These are phyloP conservation scores for Pantala flavescens DNA, from an alignment of 1,140 invertebrate species.

Conservation along the genomic window DNA sequence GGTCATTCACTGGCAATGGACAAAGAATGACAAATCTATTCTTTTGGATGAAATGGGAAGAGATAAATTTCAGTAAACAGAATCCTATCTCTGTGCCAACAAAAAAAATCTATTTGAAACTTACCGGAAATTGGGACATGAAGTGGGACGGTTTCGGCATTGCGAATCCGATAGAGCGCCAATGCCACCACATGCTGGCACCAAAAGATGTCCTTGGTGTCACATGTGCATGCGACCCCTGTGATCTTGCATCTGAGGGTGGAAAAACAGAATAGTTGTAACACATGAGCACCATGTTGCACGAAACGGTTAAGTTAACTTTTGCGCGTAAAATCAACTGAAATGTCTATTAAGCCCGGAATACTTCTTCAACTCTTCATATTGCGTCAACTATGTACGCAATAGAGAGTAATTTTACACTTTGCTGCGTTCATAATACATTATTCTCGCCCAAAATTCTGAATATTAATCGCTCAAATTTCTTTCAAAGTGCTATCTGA, in stretches of 20 bases:
- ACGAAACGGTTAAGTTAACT: neutral
- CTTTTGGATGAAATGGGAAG: too few species aligned
- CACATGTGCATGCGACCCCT: constrained; percentile 81
- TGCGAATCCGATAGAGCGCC: constrained; percentile 75
- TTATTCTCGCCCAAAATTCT: neutral
- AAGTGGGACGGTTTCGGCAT: constrained; percentile 65
- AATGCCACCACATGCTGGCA: constrained; percentile 86
- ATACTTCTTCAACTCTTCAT: too few species aligned
- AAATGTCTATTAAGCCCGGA: too few species aligned
- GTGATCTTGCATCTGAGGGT: constrained; percentile 71
- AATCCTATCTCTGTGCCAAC: too few species aligned
- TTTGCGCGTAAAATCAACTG: too few species aligned
- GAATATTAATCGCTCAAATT: too few species aligned
- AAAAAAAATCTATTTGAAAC: constrained; percentile 18
- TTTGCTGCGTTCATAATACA: neutral
- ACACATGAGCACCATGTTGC: too few species aligned
- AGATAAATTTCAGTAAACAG: too few species aligned
- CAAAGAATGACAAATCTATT: too few species aligned
- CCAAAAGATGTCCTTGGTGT: constrained; percentile 78
- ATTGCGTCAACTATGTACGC: too few species aligned
- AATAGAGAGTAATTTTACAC: neutral
- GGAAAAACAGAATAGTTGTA: constrained; percentile 21
- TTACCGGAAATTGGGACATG: constrained; percentile 78
- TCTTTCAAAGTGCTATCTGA: too few species aligned
- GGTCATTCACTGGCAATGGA: too few species aligned